Evolutionary conservation across 1,140 invertebrate genomes (phyloP), one percentile per base, ranked within the genome.

Genomic region (Scaptomyza hsui): DNA sequence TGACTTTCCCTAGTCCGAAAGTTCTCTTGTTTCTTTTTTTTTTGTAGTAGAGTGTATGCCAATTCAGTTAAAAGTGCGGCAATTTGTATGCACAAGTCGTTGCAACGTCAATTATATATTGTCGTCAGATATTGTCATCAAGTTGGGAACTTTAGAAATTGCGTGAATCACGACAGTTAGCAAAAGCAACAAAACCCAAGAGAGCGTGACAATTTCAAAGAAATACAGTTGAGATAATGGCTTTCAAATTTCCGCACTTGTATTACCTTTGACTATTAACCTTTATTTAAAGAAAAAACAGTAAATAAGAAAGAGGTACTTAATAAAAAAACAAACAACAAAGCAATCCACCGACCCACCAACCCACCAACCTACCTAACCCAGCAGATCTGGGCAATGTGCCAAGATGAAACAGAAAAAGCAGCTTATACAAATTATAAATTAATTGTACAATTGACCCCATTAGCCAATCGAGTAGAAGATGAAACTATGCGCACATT

Each of bases 371-470:
- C 4, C 47, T 9, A 4, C 9, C 52, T 37, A 37, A n/a, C 32
- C 32, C 32, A 37, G 3, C 12, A 29, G 37, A 15, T 19, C 41
- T 26, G 32, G 21, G 53, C 39, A 52, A 44, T 12, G 9, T 42
- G 62, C 35, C 55, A 55, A 42, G 41, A 21, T 35, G 29, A 45
- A 29, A 2, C 9, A 13, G 19, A 53, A 42, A 19, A 45, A 29
- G 3, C 9, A 24, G 26, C 53, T 72, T 72, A 61, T 51, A 26
- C 44, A 45, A 68, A 61, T 61, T 61, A 72, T 72, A 49, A 61
- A 72, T 72, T 72, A 72, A 72, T 72, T 72, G 70, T 68, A 68
- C 70, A 68, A 68, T 68, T 72, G 70, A 72, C 70, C 70, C 64
- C 42, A 53, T 72, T 68, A 19, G 37, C 42, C 18, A 39, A 68